A percentile compares a stretch with the other conserved stretches of the same genome.
Conservation (phyloP, 2,113 vertebrate genomes). For the Thalassarche chlororhynchos region DNA sequence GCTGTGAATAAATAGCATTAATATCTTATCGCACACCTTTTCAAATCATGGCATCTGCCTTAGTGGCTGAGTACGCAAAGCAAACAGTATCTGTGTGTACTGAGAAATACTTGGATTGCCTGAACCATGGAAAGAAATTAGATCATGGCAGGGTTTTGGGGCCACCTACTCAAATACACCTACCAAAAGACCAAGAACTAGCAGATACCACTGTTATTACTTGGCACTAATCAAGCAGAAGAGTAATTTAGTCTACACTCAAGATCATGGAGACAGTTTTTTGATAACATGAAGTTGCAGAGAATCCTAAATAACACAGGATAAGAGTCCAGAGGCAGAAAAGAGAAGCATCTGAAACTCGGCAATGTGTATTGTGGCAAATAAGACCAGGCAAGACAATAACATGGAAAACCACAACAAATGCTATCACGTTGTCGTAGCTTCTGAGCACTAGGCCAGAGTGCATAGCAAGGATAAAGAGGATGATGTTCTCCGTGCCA, state of each 20-base stretch:
- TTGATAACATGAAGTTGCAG: not conserved
- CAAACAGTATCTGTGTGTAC: not conserved
- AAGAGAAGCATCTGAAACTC: not conserved
- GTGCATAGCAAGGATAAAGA: not conserved
- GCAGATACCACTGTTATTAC: not conserved
- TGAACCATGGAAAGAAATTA: not conserved
- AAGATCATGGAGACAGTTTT: not conserved
- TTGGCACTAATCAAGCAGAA: not conserved
- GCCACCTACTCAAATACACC: not conserved
- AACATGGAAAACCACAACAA: not conserved
- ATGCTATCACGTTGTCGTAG: not conserved
- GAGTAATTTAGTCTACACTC: not conserved
- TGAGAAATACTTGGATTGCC: not conserved
- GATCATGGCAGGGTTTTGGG: not conserved
- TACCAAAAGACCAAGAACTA: not conserved
- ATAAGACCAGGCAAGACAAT: not conserved
- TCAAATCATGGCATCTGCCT: not conserved
- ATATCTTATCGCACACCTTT: not conserved
- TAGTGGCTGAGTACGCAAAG: not conserved
- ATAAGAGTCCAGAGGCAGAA: not conserved
- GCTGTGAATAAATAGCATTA: not conserved
- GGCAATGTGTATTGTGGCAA: not conserved
- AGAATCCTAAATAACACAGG: not conserved
- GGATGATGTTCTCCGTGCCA: not conserved
- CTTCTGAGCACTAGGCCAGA: not conserved